Base-by-base conservation (phyloP, 2,113 vertebrate genomes). In the Thinocorus orbignyianus region DNA sequence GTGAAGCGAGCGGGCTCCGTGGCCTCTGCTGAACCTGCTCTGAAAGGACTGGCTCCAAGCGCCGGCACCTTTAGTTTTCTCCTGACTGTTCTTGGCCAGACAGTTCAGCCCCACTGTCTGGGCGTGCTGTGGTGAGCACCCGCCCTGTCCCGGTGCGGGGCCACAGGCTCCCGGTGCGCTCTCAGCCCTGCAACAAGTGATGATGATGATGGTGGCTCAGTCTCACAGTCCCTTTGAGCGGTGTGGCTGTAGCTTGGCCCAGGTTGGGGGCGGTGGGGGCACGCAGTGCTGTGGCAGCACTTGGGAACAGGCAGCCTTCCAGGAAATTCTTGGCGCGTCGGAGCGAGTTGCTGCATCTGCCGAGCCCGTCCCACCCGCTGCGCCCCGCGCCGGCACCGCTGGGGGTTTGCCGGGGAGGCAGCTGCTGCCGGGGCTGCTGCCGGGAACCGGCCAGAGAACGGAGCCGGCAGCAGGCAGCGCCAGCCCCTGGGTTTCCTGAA, bases 151-250 rank as follows among this genome's bases (percentile, higher is more conserved):
- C 17, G 12, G 51, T 26, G 62, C 48, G 37, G 14, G 11, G 35
- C 33, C 6, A 2, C 0, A 25, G 55, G 58, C 62, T 64, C 22
- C 30, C 9, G 10, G n/a, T 2, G 2, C 1, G 23, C 77, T 33
- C 69, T 14, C 13, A 3, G 82, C 62, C 58, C 51, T 11, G 10
- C 1, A 11, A 6, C 25, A 11, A 42, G 24, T 0, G 0, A 4
- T 1, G 28, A 8, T 5, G 60, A 31, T 1, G 0, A 6, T 9
- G 30, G 6, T 48, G 4, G 52, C 6, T 25, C 10, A 3, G 78
- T 72, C 78, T 57, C 33, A 1, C 1, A 4, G 49, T 48, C 42
- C 33, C 17, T 44, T 2, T 17, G 39, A 19, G 68, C 62, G 41
- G 58, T 1, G 5, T 4, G 9, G 57, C 76, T 51, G 44, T 8